Conservation (phyloP, 1,140 invertebrate genomes). For the Papilio polyxenes region DNA sequence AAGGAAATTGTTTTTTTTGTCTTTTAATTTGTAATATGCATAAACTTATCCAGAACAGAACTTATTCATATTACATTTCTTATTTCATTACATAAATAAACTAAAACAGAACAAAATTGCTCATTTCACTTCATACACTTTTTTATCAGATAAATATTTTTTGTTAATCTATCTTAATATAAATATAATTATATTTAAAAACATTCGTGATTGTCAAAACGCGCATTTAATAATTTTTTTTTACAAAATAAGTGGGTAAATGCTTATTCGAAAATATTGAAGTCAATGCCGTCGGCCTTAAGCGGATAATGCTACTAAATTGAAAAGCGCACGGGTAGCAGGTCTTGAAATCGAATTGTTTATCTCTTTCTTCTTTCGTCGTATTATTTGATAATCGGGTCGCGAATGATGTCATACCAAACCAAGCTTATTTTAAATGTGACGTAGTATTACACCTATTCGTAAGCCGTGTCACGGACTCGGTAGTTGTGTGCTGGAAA, state of each 20-base stretch:
- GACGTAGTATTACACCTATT: constrained; percentile 68
- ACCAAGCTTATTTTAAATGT: constrained; percentile 73
- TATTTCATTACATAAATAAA: no score
- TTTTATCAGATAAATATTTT: neutral
- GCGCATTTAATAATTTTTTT: neutral
- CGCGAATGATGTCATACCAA: constrained; percentile 69
- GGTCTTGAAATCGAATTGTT: constrained; percentile 50
- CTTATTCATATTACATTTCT: no score
- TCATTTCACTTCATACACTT: neutral
- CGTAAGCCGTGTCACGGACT: constrained; percentile 57
- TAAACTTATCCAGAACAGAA: no score
- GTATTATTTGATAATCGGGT: constrained; percentile 65
- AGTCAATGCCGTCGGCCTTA: constrained; percentile 52
- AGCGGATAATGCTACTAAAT: constrained; percentile 52
- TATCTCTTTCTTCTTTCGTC: constrained; percentile 50
- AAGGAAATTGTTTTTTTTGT: no score
- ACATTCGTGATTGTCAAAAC: neutral
- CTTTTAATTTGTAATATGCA: no score
- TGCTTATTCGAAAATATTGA: constrained; percentile 44
- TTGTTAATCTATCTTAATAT: neutral
- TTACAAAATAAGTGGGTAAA: constrained; percentile 45
- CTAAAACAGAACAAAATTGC: neutral
- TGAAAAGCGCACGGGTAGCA: constrained; percentile 40
- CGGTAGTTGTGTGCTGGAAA: constrained; percentile 38
- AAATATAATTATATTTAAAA: neutral